Evolutionary conservation across 2,113 vertebrate genomes (phyloP).

Genomic region (Ivindomyrus marchei): DNA sequence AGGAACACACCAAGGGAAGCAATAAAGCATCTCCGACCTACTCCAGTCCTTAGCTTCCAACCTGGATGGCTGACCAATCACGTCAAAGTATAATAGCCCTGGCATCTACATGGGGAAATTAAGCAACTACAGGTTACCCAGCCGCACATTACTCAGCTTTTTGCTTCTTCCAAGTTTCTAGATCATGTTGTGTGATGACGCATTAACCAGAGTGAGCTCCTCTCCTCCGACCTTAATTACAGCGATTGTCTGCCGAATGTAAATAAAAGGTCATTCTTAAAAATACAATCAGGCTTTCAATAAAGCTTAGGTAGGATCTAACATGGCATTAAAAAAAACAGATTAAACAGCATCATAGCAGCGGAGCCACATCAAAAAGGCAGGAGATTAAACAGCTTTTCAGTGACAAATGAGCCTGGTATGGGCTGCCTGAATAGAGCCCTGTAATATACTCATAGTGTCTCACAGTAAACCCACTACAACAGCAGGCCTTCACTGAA

Average conservation of each 20-base stretch:
- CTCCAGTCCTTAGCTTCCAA: neutral
- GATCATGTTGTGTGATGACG: neutral
- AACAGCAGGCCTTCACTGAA: neutral
- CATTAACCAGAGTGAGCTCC: neutral
- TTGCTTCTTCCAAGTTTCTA: neutral
- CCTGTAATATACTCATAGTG: neutral
- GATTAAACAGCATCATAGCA: neutral
- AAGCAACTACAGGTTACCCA: neutral
- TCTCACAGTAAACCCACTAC: slow-evolving; percentile 1
- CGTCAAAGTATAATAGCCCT: neutral
- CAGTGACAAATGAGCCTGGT: neutral
- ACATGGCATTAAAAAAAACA: neutral
- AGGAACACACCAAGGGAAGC: neutral
- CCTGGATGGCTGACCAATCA: neutral
- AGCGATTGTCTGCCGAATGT: neutral
- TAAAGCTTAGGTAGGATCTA: neutral
- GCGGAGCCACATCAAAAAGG: neutral
- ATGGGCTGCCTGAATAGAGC: neutral
- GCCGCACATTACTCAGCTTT: neutral
- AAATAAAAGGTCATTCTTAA: neutral
- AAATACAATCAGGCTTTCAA: neutral
- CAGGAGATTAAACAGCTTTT: neutral
- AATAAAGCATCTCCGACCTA: neutral
- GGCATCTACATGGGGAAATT: neutral
- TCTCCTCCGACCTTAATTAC: neutral